Percentiles rank a stretch among this genome's conserved stretches.
Conservation (phyloP, 1,140 invertebrate species). For the Penaeus japonicus region DNA sequence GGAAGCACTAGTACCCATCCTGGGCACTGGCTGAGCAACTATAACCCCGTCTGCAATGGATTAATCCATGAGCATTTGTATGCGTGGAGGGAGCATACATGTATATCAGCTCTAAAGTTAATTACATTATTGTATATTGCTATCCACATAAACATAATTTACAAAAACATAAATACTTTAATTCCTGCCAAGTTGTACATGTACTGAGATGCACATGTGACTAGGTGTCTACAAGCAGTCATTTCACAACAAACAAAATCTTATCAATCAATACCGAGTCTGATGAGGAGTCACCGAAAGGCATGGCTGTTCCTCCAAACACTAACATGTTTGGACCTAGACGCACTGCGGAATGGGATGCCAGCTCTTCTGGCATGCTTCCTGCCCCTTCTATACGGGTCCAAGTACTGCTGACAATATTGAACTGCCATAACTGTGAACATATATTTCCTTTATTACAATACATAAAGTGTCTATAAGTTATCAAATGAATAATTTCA, state of each 20-base stretch:
- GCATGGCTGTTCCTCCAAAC: slow-evolving; percentile 50
- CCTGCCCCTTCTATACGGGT: slow-evolving; percentile 34
- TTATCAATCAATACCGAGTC: slow-evolving; percentile 9
- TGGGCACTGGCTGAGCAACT: too few relatives aligned
- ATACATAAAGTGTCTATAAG: too few relatives aligned
- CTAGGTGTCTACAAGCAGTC: neutral
- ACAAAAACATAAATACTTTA: too few relatives aligned
- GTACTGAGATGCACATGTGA: too few relatives aligned
- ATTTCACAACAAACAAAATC: neutral
- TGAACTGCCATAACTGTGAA: slow-evolving; percentile 42
- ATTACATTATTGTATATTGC: too few relatives aligned
- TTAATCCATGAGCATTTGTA: too few relatives aligned
- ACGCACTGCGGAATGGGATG: slow-evolving; percentile 43
- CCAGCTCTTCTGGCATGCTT: slow-evolving; percentile 42
- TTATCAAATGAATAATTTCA: neutral
- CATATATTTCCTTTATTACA: neutral
- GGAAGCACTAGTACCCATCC: too few relatives aligned
- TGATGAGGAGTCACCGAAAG: slow-evolving; percentile 46
- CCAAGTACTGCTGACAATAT: slow-evolving; percentile 37
- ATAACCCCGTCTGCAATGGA: too few relatives aligned
- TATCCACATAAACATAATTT: too few relatives aligned
- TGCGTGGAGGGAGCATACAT: too few relatives aligned
- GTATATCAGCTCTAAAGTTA: too few relatives aligned
- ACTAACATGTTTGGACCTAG: slow-evolving; percentile 38
- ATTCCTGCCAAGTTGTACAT: too few relatives aligned